A percentile compares a stretch with the other conserved stretches of the same genome.
phyloP scores from a whole-genome alignment of 2,113 vertebrate genomes.

The Chascanopsetta lugubris region DNA sequence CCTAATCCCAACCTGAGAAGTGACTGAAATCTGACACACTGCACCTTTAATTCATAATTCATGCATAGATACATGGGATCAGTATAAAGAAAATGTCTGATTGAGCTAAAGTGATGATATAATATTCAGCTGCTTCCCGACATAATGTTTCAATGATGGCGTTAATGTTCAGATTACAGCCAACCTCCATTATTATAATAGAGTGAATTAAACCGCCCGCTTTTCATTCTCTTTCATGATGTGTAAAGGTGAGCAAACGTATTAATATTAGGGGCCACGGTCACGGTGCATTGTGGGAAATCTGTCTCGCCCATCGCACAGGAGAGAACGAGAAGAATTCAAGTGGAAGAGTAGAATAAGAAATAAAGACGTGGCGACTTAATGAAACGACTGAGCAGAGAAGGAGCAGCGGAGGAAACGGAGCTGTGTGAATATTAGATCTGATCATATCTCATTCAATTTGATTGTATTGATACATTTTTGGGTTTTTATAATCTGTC shows the following conservation, averaged over 20 bases:
- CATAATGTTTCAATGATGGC: conserved; percentile 35
- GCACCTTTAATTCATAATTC: no score
- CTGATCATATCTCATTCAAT: no score
- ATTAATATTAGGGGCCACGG: conserved; percentile 45
- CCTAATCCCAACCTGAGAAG: no score
- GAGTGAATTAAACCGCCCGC: conserved; percentile 24
- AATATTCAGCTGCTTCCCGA: neutral
- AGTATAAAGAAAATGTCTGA: neutral
- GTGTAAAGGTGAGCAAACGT: conserved; percentile 42
- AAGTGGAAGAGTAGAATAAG: conserved; percentile 4
- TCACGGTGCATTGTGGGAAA: neutral
- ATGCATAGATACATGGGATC: no score
- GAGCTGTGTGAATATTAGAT: no score
- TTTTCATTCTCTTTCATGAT: conserved; percentile 36
- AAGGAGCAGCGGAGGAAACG: neutral
- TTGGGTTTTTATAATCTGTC: no score
- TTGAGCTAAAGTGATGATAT: neutral
- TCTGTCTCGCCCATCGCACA: neutral
- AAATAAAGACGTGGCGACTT: neutral
- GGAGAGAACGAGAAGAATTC: neutral
- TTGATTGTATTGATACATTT: neutral
- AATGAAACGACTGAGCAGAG: neutral
- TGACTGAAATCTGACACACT: no score
- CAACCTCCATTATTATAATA: conserved; percentile 32
- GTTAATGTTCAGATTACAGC: conserved; percentile 47